phyloP scores from a whole-genome alignment of 2,888 invertebrate genomes.

The Physocephala rufipes region DNA sequence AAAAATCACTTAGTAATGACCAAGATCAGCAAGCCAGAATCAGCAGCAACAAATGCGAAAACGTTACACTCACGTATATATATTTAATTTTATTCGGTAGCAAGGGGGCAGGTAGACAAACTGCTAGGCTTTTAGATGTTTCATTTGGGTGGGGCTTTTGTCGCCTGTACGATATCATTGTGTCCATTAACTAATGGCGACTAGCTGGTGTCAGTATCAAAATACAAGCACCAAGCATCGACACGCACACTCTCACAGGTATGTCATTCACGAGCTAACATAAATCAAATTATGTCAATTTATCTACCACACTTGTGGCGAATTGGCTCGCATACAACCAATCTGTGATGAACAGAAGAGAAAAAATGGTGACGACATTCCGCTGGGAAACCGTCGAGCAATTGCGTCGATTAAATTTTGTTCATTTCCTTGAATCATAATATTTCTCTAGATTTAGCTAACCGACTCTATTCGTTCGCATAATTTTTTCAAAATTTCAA shows the following conservation, averaged over 20 bases:
- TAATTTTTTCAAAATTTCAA: too few species aligned
- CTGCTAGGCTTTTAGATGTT: not conserved
- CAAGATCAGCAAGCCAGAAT: constrained; percentile 1
- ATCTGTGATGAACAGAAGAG: too few species aligned
- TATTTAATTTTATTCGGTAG: too few species aligned
- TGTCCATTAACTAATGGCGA: not conserved
- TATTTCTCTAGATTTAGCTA: not conserved
- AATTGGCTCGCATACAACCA: too few species aligned
- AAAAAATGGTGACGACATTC: too few species aligned
- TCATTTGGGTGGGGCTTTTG: not conserved
- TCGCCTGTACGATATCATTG: not conserved
- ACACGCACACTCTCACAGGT: not conserved
- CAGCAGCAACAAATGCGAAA: not conserved
- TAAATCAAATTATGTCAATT: constrained; percentile 9
- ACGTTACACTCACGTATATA: too few species aligned
- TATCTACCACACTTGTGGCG: not conserved
- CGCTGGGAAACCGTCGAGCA: too few species aligned
- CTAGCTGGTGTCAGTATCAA: not conserved
- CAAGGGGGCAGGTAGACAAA: too few species aligned
- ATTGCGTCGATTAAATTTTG: too few species aligned
- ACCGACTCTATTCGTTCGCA: not conserved
- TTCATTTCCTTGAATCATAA: not conserved
- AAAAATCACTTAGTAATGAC: constrained; percentile 18
- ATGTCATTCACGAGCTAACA: not conserved
- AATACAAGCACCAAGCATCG: not conserved